These are phyloP conservation scores for Ardeotis arabs DNA, from an alignment of 2,113 vertebrate species.

Conservation along the genomic window DNA sequence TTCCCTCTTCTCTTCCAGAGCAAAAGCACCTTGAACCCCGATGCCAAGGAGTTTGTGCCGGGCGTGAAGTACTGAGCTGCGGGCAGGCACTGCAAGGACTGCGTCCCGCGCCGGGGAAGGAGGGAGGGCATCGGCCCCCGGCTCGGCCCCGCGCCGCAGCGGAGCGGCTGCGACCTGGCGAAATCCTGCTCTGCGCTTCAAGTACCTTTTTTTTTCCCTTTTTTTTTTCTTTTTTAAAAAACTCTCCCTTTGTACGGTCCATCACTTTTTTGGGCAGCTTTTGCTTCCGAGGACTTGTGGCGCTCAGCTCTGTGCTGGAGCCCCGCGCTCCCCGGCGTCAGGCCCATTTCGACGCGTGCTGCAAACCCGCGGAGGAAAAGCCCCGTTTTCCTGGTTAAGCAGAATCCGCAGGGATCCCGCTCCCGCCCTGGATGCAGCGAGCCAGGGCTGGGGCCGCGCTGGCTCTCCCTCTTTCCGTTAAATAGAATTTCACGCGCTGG, in stretches of 20 bases:
- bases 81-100: background rate
- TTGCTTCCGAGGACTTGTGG: background rate
- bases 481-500: background rate
- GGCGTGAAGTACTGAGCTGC: conserved; percentile 92
- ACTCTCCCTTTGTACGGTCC: background rate
- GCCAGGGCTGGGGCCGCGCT: background rate
- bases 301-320: background rate
- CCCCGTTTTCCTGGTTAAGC: background rate
- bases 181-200: conserved; percentile 44
- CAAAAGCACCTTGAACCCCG: conserved; percentile 97
- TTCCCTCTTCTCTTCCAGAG: conserved; percentile 76
- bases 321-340: background rate
- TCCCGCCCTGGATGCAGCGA: background rate
- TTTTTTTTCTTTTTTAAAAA: background rate
- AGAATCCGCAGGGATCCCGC: background rate
- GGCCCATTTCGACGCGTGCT: background rate
- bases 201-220: background rate
- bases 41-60: conserved; percentile 97
- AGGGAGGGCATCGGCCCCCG: background rate
- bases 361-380: background rate
- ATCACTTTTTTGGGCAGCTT: background rate
- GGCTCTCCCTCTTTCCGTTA: background rate
- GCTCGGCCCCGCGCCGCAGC: too few species aligned
- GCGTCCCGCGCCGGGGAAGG: conserved; percentile 28
- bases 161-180: background rate